Conservation (phyloP, 2,888 invertebrate genomes). For the Nipponacmea schrenckii region DNA sequence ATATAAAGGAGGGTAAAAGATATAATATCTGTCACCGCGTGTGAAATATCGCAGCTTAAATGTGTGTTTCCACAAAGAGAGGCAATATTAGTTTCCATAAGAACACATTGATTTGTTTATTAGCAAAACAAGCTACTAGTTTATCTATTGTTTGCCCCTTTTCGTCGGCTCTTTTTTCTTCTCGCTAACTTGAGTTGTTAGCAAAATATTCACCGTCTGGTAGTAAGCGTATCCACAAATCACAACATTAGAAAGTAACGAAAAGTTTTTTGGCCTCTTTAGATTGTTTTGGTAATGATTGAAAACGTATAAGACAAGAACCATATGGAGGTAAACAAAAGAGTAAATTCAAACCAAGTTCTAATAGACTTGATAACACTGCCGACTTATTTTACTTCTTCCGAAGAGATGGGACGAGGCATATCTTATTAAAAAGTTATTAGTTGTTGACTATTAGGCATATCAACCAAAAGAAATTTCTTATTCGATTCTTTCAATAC, state of each 20-base stretch:
- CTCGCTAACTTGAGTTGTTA: background rate
- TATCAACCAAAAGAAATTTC: no score
- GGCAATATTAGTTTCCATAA: constrained; percentile 9
- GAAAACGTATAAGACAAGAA: constrained; percentile 6
- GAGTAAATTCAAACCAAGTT: background rate
- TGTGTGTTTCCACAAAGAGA: constrained; percentile 7
- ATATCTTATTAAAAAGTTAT: no score
- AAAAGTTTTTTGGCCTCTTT: constrained; percentile 3
- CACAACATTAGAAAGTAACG: background rate
- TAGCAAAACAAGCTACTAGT: background rate
- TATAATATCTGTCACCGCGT: constrained; percentile 7
- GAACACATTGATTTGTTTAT: constrained; percentile 5
- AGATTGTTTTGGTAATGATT: constrained; percentile 1
- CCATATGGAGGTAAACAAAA: constrained; percentile 2
- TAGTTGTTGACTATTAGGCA: no score
- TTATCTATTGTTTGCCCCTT: constrained; percentile 4
- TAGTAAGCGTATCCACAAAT: constrained; percentile 7
- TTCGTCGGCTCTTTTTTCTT: constrained; percentile 1
- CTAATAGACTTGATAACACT: no score
- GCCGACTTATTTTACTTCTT: no score
- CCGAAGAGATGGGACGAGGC: no score
- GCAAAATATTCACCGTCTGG: constrained; percentile 4
- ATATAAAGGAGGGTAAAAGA: background rate
- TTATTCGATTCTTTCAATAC: no score
- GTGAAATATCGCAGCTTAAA: constrained; percentile 7